Conservation (phyloP, 2,797 vertebrate genomes). For the Sebastes wilsoni region DNA sequence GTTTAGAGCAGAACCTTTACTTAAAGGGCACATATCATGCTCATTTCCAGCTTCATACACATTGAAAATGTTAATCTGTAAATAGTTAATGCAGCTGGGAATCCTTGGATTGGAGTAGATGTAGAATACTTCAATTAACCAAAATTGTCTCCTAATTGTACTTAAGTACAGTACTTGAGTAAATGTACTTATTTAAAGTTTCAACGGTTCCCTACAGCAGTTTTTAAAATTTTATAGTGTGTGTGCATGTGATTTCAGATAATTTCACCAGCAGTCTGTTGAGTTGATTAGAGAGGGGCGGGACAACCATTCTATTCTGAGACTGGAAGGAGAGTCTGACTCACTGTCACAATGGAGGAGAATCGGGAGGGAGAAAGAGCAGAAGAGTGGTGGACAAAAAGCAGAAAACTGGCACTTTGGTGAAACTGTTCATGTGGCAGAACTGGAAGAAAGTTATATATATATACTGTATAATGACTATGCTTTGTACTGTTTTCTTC, state of each 20-base stretch:
- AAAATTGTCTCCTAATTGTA: background rate
- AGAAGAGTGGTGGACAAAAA: background rate
- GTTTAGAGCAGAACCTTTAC: background rate
- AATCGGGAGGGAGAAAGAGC: slow-evolving; percentile 6
- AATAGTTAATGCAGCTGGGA: background rate
- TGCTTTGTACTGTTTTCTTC: background rate
- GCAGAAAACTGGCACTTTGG: background rate
- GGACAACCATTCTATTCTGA: slow-evolving; percentile 64
- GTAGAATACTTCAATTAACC: background rate
- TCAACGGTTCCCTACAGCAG: background rate
- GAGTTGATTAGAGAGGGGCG: slow-evolving; percentile 55
- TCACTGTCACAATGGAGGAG: slow-evolving; percentile 71
- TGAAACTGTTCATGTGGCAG: slow-evolving; percentile 7
- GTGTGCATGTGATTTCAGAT: slow-evolving; percentile 21
- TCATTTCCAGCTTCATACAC: background rate
- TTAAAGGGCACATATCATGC: background rate
- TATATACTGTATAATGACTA: background rate
- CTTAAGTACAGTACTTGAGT: background rate
- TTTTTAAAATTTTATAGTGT: background rate
- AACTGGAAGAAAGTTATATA: background rate
- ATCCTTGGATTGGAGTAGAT: background rate
- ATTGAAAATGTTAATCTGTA: background rate
- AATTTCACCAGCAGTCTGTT: slow-evolving; percentile 37
- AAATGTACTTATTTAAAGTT: background rate
- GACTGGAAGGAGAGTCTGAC: slow-evolving; percentile 72